Percentiles rank a stretch among this genome's conserved stretches.
These are phyloP conservation scores for Sinocyclocheilus rhinocerous DNA, from an alignment of 2,113 vertebrate genomes.

Conservation along the genomic window DNA sequence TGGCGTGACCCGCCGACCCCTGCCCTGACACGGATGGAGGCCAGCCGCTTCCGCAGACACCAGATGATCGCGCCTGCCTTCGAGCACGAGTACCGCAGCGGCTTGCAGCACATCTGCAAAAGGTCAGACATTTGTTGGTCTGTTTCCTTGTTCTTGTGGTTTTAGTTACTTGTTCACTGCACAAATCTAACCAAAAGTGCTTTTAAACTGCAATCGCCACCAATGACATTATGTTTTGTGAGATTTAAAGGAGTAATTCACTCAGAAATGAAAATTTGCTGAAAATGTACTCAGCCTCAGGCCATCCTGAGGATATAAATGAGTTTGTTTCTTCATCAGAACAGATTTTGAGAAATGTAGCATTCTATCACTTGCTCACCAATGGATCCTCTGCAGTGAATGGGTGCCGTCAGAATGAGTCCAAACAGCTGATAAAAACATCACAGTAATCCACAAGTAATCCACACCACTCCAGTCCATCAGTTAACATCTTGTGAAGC, in stretches of 20 bases:
- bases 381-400: too few species aligned
- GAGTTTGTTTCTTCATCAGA: too few species aligned
- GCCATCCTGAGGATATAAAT: too few species aligned
- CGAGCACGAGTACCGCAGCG: slow-evolving; percentile 89
- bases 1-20: slow-evolving; percentile 87
- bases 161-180: neutral
- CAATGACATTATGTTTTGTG: neutral
- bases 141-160: neutral
- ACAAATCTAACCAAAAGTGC: neutral
- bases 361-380: too few species aligned
- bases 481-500: too few species aligned
- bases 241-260: neutral
- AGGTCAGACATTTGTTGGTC: slow-evolving; percentile 67
- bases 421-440: too few species aligned
- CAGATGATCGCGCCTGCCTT: slow-evolving; percentile 84
- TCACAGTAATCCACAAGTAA: too few species aligned
- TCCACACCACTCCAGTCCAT: too few species aligned
- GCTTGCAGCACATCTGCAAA: slow-evolving; percentile 88
- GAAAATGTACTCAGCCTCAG: too few species aligned
- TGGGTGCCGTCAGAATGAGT: too few species aligned
- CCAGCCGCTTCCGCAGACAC: slow-evolving; percentile 85
- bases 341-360: too few species aligned
- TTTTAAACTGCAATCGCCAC: neutral
- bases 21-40: slow-evolving; percentile 86
- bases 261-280: too few species aligned